Evolutionary conservation across 2,113 vertebrate genomes (phyloP).

Genomic region (Pteruthius melanotis): DNA sequence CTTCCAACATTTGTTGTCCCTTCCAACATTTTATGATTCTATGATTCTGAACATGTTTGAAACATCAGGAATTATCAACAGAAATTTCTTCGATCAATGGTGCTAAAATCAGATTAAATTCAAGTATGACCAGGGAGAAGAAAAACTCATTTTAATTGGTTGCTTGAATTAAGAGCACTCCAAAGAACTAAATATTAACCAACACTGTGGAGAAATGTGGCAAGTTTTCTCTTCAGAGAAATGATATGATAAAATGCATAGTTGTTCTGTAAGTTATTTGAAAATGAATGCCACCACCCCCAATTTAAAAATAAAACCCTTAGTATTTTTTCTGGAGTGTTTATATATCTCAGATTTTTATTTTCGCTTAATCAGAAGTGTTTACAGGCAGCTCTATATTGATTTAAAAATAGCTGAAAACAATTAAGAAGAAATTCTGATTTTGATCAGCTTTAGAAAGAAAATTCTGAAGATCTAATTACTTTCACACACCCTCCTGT

Average conservation of each 20-base stretch:
- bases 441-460: background rate
- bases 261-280: background rate
- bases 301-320: background rate
- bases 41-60: background rate
- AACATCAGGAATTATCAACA: background rate
- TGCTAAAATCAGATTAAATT: background rate
- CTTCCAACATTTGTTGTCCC: no score
- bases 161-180: background rate
- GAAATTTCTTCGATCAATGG: background rate
- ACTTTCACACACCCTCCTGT: background rate
- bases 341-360: background rate
- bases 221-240: background rate
- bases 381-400: background rate
- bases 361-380: background rate
- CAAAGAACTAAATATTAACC: background rate
- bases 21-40: background rate
- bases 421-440: background rate
- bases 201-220: background rate
- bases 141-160: background rate
- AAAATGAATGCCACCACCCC: background rate
- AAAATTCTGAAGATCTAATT: background rate
- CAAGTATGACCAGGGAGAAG: background rate
- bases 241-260: background rate
- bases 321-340: background rate
- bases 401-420: background rate